Conservation (phyloP, 2,113 vertebrate genomes). For the Epinephelus moara region DNA sequence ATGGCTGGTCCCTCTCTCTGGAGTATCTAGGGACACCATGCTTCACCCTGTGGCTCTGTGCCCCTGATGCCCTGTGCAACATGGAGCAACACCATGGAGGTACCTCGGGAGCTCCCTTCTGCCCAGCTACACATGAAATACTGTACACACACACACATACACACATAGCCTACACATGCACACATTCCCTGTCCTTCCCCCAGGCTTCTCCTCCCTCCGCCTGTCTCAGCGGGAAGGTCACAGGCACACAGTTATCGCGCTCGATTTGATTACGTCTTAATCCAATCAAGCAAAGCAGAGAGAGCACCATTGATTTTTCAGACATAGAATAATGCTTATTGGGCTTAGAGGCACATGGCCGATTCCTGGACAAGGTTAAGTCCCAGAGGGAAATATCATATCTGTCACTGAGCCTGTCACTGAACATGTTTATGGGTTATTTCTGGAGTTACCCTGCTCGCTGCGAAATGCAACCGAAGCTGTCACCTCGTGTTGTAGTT, state of each 20-base stretch:
- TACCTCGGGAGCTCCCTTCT: slow-evolving; percentile 23
- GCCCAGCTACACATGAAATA: slow-evolving; percentile 9
- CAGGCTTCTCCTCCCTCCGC: slow-evolving; percentile 36
- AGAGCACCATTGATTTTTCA: slow-evolving; percentile 78
- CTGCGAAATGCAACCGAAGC: slow-evolving; percentile 33
- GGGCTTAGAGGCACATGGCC: slow-evolving; percentile 68
- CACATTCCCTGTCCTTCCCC: slow-evolving; percentile 35
- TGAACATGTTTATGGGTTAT: slow-evolving; percentile 42
- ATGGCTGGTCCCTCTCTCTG: slow-evolving; percentile 10
- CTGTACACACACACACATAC: slow-evolving; percentile 23
- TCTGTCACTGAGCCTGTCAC: slow-evolving; percentile 57
- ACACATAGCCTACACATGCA: background rate
- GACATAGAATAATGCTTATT: slow-evolving; percentile 77
- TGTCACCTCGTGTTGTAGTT: slow-evolving; percentile 26
- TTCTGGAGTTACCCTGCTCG: slow-evolving; percentile 23
- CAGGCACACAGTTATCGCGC: slow-evolving; percentile 74
- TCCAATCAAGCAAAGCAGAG: slow-evolving; percentile 83
- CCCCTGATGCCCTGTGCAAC: slow-evolving; percentile 14
- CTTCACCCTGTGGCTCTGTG: slow-evolving; percentile 5
- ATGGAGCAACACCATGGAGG: slow-evolving; percentile 33
- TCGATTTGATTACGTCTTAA: slow-evolving; percentile 85
- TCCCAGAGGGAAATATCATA: slow-evolving; percentile 65
- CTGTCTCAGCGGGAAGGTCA: slow-evolving; percentile 78
- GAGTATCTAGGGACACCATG: background rate
- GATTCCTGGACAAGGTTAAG: slow-evolving; percentile 75